phyloP scores from a whole-genome alignment of 35 echinoderm and acorn worm genomes.

The Holothuria glaberrima region DNA sequence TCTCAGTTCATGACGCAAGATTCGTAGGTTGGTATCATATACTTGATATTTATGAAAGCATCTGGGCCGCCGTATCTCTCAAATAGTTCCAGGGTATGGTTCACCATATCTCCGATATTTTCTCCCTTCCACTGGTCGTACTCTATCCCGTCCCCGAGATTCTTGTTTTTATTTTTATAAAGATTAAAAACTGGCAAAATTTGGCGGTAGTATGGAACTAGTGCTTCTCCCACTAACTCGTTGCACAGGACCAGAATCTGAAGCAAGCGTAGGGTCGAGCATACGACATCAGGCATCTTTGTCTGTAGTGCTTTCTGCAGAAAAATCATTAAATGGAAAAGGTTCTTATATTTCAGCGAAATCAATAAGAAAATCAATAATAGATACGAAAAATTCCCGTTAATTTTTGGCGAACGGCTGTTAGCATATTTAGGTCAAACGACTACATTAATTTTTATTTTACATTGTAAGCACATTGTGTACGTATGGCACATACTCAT shows the following conservation, averaged over 20 bases:
- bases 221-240: conserved; percentile 76
- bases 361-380: too few relatives aligned
- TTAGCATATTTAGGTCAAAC: too few relatives aligned
- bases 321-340: background rate
- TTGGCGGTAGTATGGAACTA: conserved; percentile 94
- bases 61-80: conserved; percentile 83
- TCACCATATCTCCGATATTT: conserved; percentile 86
- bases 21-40: conserved; percentile 95
- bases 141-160: conserved; percentile 90
- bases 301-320: conserved; percentile 75
- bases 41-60: conserved; percentile 95
- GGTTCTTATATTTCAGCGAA: too few relatives aligned
- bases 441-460: too few relatives aligned
- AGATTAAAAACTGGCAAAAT: conserved; percentile 87
- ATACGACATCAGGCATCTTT: conserved; percentile 68
- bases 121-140: conserved; percentile 83
- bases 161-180: conserved; percentile 93
- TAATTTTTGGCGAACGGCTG: too few relatives aligned
- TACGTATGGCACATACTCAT: too few relatives aligned
- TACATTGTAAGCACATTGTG: too few relatives aligned
- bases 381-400: too few relatives aligned
- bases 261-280: conserved; percentile 70
- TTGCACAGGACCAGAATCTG: conserved; percentile 71
- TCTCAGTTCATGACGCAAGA: conserved; percentile 75
- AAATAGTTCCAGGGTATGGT: conserved; percentile 81